Evolutionary conservation across 2,888 invertebrate species (phyloP).

Genomic region (Stratiomys singularior): DNA sequence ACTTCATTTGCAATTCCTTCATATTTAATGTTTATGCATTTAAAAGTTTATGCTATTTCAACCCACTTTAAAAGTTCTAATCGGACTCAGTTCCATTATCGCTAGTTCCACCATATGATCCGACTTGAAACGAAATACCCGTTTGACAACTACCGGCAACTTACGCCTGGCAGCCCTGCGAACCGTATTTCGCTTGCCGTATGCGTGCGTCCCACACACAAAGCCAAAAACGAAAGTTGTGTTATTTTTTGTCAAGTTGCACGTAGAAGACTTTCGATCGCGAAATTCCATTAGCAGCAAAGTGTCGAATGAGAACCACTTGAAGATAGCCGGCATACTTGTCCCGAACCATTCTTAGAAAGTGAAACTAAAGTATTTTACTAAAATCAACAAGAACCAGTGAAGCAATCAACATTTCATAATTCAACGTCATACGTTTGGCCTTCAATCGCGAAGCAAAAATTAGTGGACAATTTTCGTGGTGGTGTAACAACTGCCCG

Average conservation of each 20-base stretch:
- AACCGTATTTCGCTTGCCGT: slow-evolving; percentile 9
- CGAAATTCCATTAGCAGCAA: neutral
- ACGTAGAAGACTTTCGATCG: neutral
- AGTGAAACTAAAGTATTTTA: neutral
- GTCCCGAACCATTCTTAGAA: neutral
- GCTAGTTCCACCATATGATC: neutral
- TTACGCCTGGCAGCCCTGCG: slow-evolving; percentile 3
- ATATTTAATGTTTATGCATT: too few species aligned
- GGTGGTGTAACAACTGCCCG: too few species aligned
- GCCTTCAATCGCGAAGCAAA: neutral
- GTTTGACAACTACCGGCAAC: slow-evolving; percentile 26
- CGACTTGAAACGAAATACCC: slow-evolving; percentile 11
- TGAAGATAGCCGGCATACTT: neutral
- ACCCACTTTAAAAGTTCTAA: too few species aligned
- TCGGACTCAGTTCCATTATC: too few species aligned
- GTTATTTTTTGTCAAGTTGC: slow-evolving; percentile 5
- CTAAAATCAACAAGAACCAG: neutral
- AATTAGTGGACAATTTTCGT: neutral
- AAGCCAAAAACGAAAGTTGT: slow-evolving; percentile 29
- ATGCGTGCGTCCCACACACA: neutral
- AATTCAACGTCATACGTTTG: neutral
- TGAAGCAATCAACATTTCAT: neutral
- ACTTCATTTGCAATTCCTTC: too few species aligned
- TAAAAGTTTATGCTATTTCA: too few species aligned
- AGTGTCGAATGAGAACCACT: neutral